Evolutionary conservation across 2,888 invertebrate species (phyloP).

Genomic region (Slavum lentiscoides): DNA sequence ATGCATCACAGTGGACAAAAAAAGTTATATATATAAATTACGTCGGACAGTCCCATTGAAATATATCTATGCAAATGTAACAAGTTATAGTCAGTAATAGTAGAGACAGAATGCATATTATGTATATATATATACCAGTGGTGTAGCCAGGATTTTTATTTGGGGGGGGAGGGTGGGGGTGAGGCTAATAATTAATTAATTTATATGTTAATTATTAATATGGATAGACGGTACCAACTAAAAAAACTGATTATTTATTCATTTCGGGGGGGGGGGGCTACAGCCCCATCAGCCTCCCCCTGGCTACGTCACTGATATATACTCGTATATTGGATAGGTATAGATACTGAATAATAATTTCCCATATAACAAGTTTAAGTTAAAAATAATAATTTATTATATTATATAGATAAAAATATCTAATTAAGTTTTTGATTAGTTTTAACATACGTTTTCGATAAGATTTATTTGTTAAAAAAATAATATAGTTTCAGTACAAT

Average conservation of each 20-base stretch:
- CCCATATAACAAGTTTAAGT: background rate
- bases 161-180: no score
- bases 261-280: no score
- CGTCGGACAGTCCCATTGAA: background rate
- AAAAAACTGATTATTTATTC: no score
- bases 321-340: background rate
- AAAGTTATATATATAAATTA: no score
- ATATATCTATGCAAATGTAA: constrained; percentile 11
- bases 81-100: background rate
- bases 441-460: constrained; percentile 1
- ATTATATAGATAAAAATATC: background rate
- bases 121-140: background rate
- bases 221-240: no score
- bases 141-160: no score
- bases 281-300: no score
- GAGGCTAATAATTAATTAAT: no score
- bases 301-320: no score
- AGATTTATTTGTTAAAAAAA: constrained; percentile 22
- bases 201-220: no score
- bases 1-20: background rate
- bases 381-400: background rate
- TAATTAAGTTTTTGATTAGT: constrained; percentile 1
- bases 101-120: background rate
- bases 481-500: constrained; percentile 15
- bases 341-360: background rate